Percentiles rank a stretch among this genome's conserved stretches.
Evolutionary conservation across 2,113 vertebrate genomes (phyloP).

Genomic region (Thryonomys swinderianus): DNA sequence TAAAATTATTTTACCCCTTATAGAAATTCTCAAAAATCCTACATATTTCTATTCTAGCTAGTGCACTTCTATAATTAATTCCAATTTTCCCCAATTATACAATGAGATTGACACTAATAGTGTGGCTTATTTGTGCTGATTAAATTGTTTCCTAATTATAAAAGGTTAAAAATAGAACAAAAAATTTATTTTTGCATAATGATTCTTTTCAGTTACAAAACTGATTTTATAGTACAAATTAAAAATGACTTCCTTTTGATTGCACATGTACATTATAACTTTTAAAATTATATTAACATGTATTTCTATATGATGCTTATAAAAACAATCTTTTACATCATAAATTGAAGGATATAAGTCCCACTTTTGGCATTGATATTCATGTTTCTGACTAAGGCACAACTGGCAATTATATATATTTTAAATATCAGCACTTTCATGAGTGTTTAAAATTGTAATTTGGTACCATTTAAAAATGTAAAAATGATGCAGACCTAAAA

Average conservation of each 20-base stretch:
- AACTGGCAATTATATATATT: background rate
- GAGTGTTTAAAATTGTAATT: constrained; percentile 13
- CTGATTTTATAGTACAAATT: constrained; percentile 58
- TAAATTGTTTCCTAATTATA: constrained; percentile 75
- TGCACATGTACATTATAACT: background rate
- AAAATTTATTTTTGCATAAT: constrained; percentile 68
- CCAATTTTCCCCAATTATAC: constrained; percentile 55
- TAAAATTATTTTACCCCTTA: constrained; percentile 8
- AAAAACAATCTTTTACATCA: background rate
- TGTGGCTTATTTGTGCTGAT: constrained; percentile 68
- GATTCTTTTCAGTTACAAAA: constrained; percentile 65
- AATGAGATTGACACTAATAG: constrained; percentile 74
- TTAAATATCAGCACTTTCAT: background rate
- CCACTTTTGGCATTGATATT: background rate
- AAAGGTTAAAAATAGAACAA: constrained; percentile 65
- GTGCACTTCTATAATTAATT: constrained; percentile 64
- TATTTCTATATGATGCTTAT: background rate
- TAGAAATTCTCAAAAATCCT: constrained; percentile 30
- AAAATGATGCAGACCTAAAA: background rate
- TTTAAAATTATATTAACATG: constrained; percentile 61
- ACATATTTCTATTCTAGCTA: constrained; percentile 60
- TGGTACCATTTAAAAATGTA: background rate
- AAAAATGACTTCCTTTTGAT: constrained; percentile 64
- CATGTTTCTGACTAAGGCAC: background rate
- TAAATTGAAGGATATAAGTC: background rate